These are phyloP conservation scores for Zaprionus inermis DNA, from an alignment of 1,140 invertebrate genomes.

Conservation along the genomic window DNA sequence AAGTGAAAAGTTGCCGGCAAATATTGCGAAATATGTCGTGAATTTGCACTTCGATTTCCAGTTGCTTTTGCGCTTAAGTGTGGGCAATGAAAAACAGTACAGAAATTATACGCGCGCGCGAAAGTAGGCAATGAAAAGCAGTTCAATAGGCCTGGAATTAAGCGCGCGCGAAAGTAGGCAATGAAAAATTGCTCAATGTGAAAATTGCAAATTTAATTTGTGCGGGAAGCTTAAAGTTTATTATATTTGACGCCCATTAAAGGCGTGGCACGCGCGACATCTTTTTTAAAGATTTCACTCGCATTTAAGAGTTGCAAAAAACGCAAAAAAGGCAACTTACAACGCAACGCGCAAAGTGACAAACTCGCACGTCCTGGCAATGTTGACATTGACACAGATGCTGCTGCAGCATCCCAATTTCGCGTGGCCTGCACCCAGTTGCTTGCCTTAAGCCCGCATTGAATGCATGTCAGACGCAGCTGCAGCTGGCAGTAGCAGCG, in stretches of 20 bases:
- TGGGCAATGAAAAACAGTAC: conserved; percentile 6
- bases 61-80: conserved; percentile 28
- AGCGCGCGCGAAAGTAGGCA: conserved; percentile 28
- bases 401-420: conserved; percentile 48
- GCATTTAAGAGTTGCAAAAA: conserved; percentile 47
- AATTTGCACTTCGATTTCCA: conserved; percentile 32
- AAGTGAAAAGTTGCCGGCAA: conserved; percentile 30
- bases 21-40: conserved; percentile 25
- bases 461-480: conserved; percentile 54
- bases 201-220: conserved; percentile 9
- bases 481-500: neutral
- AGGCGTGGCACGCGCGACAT: conserved; percentile 18
- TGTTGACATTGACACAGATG: conserved; percentile 80
- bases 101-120: neutral
- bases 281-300: conserved; percentile 58
- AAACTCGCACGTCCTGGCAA: conserved; percentile 58
- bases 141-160: neutral
- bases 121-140: conserved; percentile 14
- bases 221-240: neutral
- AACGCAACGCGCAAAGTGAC: conserved; percentile 44
- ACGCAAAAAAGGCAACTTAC: conserved; percentile 11
- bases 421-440: neutral
- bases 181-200: conserved; percentile 14
- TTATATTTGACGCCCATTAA: neutral
- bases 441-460: conserved; percentile 34